phyloP scores from a whole-genome alignment of 23 tunicate genomes.

The Styela clava region DNA sequence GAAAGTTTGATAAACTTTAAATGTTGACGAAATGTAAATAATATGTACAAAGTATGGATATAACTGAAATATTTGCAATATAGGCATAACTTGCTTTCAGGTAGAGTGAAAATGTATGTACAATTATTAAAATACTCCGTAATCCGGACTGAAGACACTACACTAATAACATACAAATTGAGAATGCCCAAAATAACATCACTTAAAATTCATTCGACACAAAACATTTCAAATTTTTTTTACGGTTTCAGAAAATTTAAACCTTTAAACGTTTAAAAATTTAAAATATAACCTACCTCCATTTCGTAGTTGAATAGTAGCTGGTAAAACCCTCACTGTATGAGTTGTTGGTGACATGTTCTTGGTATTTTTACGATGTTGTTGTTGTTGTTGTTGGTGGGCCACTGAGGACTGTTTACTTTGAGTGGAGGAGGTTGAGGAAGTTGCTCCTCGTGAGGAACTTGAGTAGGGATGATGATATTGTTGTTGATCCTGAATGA shows the following conservation, averaged over 20 bases:
- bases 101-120: too few species aligned
- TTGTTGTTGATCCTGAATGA: background rate
- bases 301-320: slow-evolving; percentile 22
- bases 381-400: background rate
- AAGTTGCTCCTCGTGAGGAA: background rate
- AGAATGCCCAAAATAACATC: too few species aligned
- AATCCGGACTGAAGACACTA: too few species aligned
- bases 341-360: background rate
- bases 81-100: too few species aligned
- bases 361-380: background rate
- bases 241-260: too few species aligned
- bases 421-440: slow-evolving; percentile 15
- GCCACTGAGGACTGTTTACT: background rate
- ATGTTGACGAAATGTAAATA: background rate
- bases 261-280: too few species aligned
- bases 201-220: too few species aligned
- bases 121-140: too few species aligned
- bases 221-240: too few species aligned
- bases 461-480: background rate
- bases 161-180: too few species aligned
- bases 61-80: too few species aligned
- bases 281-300: slow-evolving; percentile 10
- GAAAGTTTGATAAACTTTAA: background rate
- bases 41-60: too few species aligned
- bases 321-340: slow-evolving; percentile 8